Conservation (phyloP, 2,797 vertebrate genomes). For the Trachurus trachurus region DNA sequence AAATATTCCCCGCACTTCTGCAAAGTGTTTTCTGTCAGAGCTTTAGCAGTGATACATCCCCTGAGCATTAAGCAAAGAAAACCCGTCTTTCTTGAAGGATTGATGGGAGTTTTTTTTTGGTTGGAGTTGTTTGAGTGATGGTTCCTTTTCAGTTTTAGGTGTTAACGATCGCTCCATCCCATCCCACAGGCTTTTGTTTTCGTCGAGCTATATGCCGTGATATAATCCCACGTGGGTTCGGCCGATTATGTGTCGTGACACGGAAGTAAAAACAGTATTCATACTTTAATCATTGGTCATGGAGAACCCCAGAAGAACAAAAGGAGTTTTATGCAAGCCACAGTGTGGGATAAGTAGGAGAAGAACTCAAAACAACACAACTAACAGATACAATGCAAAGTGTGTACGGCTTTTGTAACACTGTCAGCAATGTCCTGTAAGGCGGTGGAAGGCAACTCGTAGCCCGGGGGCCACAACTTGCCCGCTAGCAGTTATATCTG, state of each 20-base stretch:
- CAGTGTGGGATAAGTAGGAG: not conserved
- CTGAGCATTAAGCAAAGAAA: slow-evolving; percentile 26
- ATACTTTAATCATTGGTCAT: slow-evolving; percentile 24
- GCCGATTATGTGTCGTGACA: slow-evolving; percentile 47
- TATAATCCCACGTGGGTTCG: slow-evolving; percentile 45
- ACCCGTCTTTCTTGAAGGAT: slow-evolving; percentile 19
- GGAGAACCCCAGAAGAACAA: slow-evolving; percentile 7
- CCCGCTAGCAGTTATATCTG: too few species aligned
- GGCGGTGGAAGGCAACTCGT: too few species aligned
- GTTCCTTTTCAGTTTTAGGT: slow-evolving; percentile 43
- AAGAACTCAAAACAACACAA: not conserved
- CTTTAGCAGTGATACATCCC: slow-evolving; percentile 27
- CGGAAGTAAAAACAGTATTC: slow-evolving; percentile 30
- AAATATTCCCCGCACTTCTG: not conserved
- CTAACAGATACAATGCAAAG: not conserved
- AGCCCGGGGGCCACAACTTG: too few species aligned
- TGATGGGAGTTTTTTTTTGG: slow-evolving; percentile 19
- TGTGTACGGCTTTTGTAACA: not conserved
- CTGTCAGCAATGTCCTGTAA: too few species aligned
- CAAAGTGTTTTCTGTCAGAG: slow-evolving; percentile 19
- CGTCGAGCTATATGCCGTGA: slow-evolving; percentile 21
- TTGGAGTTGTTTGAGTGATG: slow-evolving; percentile 46
- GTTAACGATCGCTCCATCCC: slow-evolving; percentile 24
- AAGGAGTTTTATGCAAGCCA: not conserved
- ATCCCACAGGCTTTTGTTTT: slow-evolving; percentile 45